phyloP scores from a whole-genome alignment of 2,888 invertebrate genomes.

The Autographa gamma region DNA sequence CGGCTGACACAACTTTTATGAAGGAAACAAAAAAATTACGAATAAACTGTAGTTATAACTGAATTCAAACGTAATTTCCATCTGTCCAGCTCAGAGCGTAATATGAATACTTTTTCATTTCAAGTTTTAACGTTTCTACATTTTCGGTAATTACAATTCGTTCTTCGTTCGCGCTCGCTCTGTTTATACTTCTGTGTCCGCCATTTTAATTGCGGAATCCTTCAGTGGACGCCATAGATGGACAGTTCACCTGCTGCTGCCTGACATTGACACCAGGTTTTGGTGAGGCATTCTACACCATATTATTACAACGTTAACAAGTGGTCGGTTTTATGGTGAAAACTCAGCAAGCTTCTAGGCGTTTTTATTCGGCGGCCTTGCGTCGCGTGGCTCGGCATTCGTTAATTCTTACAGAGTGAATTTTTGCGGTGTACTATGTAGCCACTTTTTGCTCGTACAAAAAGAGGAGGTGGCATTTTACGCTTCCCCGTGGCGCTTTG shows the following conservation, averaged over 20 bases:
- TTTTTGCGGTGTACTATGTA: slow-evolving; percentile 57
- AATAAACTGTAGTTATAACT: slow-evolving; percentile 60
- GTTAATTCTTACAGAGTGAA: slow-evolving; percentile 59
- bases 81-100: slow-evolving; percentile 50
- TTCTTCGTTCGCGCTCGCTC: slow-evolving; percentile 16
- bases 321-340: slow-evolving; percentile 30
- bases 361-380: slow-evolving; percentile 28
- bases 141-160: slow-evolving; percentile 54
- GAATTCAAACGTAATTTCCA: slow-evolving; percentile 61
- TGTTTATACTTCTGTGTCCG: slow-evolving; percentile 26
- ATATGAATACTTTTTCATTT: slow-evolving; percentile 57
- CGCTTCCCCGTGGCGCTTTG: slow-evolving; percentile 49
- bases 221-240: background rate
- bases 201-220: slow-evolving; percentile 20
- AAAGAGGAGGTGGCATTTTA: slow-evolving; percentile 49
- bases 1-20: slow-evolving; percentile 58
- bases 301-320: slow-evolving; percentile 35
- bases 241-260: background rate
- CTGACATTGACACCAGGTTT: background rate
- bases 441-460: slow-evolving; percentile 50
- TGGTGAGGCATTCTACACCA: background rate
- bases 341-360: slow-evolving; percentile 18
- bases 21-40: slow-evolving; percentile 52
- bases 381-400: slow-evolving; percentile 46
- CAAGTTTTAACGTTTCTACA: slow-evolving; percentile 43